Evolutionary conservation across 2,888 invertebrate genomes (phyloP).

Genomic region (Pachymerium ferrugineum): DNA sequence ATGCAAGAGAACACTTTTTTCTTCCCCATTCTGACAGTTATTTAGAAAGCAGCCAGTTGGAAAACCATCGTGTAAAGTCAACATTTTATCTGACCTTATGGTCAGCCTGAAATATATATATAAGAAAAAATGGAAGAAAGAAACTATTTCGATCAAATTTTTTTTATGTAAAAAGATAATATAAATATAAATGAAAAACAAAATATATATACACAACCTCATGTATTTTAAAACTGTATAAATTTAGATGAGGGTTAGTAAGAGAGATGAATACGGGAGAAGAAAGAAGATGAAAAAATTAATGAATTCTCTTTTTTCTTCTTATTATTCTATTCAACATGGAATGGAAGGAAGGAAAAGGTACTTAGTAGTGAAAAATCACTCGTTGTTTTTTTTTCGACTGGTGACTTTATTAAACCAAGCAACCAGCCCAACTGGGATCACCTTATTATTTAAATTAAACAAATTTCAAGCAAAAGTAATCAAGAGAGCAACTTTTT

Average conservation of each 20-base stretch:
- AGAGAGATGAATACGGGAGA: neutral
- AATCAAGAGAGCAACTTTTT: neutral
- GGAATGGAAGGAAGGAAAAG: neutral
- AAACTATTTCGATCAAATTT: neutral
- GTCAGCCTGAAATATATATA: no score
- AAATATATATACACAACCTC: neutral
- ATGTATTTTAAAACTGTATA: neutral
- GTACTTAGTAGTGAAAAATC: neutral
- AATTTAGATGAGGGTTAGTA: neutral
- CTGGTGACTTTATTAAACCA: conserved; percentile 7
- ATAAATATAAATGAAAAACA: neutral
- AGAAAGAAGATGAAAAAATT: neutral
- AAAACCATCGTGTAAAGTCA: no score
- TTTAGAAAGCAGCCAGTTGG: neutral
- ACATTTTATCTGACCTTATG: neutral
- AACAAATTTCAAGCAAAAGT: neutral
- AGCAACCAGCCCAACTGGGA: neutral
- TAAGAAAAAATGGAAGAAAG: neutral
- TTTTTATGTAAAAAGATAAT: neutral
- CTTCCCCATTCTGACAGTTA: neutral
- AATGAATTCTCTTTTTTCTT: neutral
- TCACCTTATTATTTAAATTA: neutral
- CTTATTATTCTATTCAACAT: no score
- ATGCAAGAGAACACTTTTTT: neutral
- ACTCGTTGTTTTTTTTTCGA: neutral